phyloP scores from a whole-genome alignment of 1,140 invertebrate genomes.

The Rhyacophila brunnea region DNA sequence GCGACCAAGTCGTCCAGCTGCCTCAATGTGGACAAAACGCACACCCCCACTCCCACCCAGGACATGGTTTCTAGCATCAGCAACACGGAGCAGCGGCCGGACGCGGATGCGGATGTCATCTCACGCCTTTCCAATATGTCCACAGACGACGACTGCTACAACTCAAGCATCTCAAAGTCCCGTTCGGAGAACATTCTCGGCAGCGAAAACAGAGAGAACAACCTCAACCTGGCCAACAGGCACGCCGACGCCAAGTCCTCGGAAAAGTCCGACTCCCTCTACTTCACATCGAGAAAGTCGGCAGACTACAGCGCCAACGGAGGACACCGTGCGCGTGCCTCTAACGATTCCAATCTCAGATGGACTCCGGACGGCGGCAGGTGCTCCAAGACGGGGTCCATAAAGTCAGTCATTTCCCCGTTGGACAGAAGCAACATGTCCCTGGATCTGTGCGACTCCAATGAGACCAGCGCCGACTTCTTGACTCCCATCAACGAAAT shows the following conservation, averaged over 20 bases:
- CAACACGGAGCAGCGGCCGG: conserved; percentile 50
- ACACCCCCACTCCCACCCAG: conserved; percentile 52
- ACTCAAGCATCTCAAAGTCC: conserved; percentile 51
- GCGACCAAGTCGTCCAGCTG: conserved; percentile 48
- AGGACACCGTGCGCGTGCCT: conserved; percentile 41
- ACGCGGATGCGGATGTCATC: conserved; percentile 46
- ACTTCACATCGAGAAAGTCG: conserved; percentile 45
- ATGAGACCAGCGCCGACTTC: conserved; percentile 54
- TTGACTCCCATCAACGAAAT: conserved; percentile 54
- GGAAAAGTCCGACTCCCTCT: conserved; percentile 52
- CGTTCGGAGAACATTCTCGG: conserved; percentile 51
- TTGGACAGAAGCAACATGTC: conserved; percentile 49
- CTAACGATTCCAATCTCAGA: conserved; percentile 43
- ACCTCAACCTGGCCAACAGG: conserved; percentile 42
- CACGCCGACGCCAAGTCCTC: conserved; percentile 36
- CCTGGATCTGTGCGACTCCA: conserved; percentile 51
- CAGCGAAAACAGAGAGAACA: conserved; percentile 44
- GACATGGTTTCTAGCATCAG: conserved; percentile 56
- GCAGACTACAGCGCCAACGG: conserved; percentile 38
- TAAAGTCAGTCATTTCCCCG: conserved; percentile 28
- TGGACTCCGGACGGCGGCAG: conserved; percentile 49
- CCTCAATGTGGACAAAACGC: conserved; percentile 41
- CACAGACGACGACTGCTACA: conserved; percentile 51
- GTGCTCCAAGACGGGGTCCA: conserved; percentile 34
- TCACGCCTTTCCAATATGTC: conserved; percentile 53